Percentiles rank a stretch among this genome's conserved stretches.
Evolutionary conservation across 2,888 invertebrate species (phyloP).

Genomic region (Linhomoeus sp.): DNA sequence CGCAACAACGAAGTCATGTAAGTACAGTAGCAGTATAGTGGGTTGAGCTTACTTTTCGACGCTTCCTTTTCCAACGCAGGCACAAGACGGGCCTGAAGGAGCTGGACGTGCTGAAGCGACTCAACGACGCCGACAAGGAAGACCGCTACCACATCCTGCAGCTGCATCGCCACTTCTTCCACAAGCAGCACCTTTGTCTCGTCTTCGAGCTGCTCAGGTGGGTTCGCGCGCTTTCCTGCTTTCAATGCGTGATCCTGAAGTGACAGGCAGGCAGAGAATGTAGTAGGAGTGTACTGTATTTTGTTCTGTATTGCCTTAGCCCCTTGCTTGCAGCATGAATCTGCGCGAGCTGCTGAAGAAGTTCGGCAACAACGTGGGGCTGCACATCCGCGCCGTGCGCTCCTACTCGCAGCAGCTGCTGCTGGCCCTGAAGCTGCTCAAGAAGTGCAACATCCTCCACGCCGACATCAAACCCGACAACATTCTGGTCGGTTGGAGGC

Average conservation of each 20-base stretch:
- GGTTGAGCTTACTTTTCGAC: conserved; percentile 1
- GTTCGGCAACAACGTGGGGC: conserved; percentile 84
- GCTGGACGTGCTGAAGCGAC: conserved; percentile 69
- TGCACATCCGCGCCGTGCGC: conserved; percentile 89
- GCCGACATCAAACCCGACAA: conserved; percentile 99
- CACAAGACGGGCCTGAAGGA: conserved; percentile 93
- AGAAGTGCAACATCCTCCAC: conserved; percentile 83
- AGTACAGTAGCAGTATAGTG: conserved; percentile 28
- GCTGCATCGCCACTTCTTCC: conserved; percentile 80
- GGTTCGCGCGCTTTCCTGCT: conserved; percentile 8
- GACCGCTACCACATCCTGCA: conserved; percentile 91
- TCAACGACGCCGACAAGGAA: conserved; percentile 91
- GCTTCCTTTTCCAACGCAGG: conserved; percentile 40
- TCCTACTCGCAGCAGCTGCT: conserved; percentile 91
- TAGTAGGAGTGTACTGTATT: too few species aligned
- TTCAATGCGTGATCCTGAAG: too few species aligned
- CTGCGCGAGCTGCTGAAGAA: conserved; percentile 60
- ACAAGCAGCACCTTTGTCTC: conserved; percentile 94
- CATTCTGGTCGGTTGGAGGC: conserved; percentile 63
- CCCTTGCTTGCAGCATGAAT: conserved; percentile 44
- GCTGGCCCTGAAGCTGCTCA: conserved; percentile 73
- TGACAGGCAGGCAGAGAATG: too few species aligned
- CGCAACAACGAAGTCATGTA: conserved; percentile 96
- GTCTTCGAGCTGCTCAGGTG: conserved; percentile 76
- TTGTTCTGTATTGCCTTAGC: conserved; percentile 35